Percentiles rank a stretch among this genome's conserved stretches.
Conservation (phyloP, 1,140 invertebrate genomes). For the Triops longicaudatus region DNA sequence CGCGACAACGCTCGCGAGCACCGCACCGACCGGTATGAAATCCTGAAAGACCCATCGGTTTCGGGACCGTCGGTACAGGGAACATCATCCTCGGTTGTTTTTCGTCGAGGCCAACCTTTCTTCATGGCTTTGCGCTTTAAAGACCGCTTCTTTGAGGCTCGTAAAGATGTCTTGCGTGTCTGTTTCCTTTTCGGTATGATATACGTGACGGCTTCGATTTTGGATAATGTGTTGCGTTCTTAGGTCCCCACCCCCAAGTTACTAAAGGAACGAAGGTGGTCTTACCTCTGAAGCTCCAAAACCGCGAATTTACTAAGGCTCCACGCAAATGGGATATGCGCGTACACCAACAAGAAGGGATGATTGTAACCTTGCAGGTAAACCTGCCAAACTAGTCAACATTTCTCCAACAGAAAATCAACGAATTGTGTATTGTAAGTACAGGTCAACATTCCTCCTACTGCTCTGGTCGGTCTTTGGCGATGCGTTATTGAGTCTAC, state of each 20-base stretch:
- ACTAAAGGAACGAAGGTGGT: constrained; percentile 52
- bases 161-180: constrained; percentile 48
- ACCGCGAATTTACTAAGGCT: constrained; percentile 39
- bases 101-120: constrained; percentile 56
- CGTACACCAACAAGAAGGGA: constrained; percentile 45
- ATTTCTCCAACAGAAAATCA: too few relatives aligned
- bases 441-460: constrained; percentile 39
- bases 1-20: constrained; percentile 52
- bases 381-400: constrained; percentile 19
- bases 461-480: constrained; percentile 43
- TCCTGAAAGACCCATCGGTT: constrained; percentile 47
- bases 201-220: background rate
- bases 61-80: constrained; percentile 33
- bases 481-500: constrained; percentile 40
- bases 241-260: constrained; percentile 49
- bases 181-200: constrained; percentile 49
- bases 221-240: constrained; percentile 27
- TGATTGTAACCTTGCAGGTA: constrained; percentile 47
- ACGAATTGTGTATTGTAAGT: too few relatives aligned
- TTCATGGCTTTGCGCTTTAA: constrained; percentile 49
- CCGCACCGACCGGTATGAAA: constrained; percentile 54
- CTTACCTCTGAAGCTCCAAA: constrained; percentile 40
- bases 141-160: constrained; percentile 44
- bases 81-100: constrained; percentile 41
- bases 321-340: constrained; percentile 45